These are phyloP conservation scores for Drosophila bipectinata DNA, from an alignment of 1,140 invertebrate genomes.

Conservation along the genomic window DNA sequence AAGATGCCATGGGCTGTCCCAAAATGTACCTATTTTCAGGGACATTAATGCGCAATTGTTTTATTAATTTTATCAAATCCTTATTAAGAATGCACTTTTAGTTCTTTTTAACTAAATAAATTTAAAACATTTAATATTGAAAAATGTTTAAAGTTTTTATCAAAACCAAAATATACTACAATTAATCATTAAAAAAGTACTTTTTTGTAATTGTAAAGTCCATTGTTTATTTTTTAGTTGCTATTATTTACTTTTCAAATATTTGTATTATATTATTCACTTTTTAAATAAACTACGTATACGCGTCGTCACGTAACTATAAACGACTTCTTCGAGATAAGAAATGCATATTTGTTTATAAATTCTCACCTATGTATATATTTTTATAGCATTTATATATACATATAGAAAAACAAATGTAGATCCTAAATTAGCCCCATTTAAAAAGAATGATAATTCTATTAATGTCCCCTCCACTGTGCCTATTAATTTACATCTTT, in stretches of 20 bases:
- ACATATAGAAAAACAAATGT: background rate
- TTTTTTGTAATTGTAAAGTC: background rate
- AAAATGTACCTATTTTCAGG: conserved; percentile 3
- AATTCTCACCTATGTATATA: background rate
- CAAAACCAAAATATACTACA: background rate
- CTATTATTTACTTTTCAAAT: background rate
- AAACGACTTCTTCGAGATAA: conserved; percentile 6
- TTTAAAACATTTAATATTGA: no score
- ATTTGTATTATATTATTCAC: background rate
- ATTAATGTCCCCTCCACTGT: conserved; percentile 4
- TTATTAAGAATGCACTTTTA: no score
- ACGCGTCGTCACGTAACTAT: conserved; percentile 2
- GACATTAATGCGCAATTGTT: background rate
- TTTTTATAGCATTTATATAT: background rate
- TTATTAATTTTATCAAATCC: background rate
- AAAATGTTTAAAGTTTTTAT: no score
- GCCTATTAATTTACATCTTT: conserved; percentile 36
- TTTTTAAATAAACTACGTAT: background rate
- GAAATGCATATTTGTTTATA: conserved; percentile 1
- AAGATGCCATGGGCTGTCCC: background rate
- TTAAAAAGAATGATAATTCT: background rate
- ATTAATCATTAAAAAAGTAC: background rate
- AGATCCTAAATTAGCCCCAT: background rate
- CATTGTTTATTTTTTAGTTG: background rate
- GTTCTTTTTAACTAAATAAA: no score